Percentiles rank a stretch among this genome's conserved stretches.
Conservation (phyloP, 1,140 invertebrate genomes). For the Gryllus bimaculatus region DNA sequence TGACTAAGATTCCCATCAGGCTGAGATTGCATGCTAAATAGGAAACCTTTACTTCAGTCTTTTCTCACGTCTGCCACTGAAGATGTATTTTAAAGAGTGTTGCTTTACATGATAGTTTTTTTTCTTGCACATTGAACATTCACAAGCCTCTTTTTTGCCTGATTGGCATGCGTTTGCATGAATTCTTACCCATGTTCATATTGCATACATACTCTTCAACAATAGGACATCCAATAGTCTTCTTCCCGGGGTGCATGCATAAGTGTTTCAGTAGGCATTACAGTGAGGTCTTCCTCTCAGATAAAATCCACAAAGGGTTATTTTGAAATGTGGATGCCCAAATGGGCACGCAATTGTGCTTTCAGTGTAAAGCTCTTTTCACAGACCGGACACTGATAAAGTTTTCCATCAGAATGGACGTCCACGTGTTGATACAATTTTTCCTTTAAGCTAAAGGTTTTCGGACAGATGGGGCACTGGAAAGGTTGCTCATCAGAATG, state of each 20-base stretch:
- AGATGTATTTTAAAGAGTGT: no score
- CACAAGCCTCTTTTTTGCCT: no score
- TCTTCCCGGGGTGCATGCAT: constrained; percentile 35
- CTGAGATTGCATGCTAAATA: no score
- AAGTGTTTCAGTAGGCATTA: constrained; percentile 15
- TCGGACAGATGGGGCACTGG: constrained; percentile 34
- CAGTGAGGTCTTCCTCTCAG: constrained; percentile 27
- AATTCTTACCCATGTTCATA: no score
- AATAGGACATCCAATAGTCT: constrained; percentile 45
- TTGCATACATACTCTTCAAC: constrained; percentile 39
- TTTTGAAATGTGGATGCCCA: constrained; percentile 32
- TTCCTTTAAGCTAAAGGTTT: constrained; percentile 4
- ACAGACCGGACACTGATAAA: constrained; percentile 46
- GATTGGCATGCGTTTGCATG: no score
- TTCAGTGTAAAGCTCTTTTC: constrained; percentile 35
- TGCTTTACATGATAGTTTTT: no score
- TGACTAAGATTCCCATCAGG: no score
- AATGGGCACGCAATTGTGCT: constrained; percentile 17
- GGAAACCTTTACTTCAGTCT: no score
- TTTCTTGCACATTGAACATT: no score
- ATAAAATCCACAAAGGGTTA: constrained; percentile 37
- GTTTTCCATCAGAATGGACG: constrained; percentile 38
- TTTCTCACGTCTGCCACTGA: no score
- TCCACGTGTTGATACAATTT: constrained; percentile 22
- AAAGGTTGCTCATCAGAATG: constrained; percentile 38